Evolutionary conservation across 2,888 invertebrate species (phyloP).

Genomic region (Callinectes sapidus): DNA sequence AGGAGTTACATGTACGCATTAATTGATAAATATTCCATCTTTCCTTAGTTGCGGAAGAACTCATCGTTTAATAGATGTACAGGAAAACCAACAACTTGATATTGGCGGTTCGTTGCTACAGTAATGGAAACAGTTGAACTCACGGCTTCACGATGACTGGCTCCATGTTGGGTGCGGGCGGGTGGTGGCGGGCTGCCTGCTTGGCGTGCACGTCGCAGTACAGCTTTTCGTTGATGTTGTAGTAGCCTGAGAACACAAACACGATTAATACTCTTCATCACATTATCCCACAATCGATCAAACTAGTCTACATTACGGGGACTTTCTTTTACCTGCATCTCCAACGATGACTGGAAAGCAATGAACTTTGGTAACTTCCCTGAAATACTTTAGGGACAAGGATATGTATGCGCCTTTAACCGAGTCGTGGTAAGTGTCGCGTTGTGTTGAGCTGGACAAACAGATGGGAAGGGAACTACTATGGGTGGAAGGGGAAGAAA

Average conservation of each 20-base stretch:
- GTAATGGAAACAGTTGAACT: constrained; percentile 46
- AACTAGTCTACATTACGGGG: not conserved
- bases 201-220: constrained; percentile 96
- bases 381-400: not conserved
- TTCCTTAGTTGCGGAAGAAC: not conserved
- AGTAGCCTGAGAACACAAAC: constrained; percentile 82
- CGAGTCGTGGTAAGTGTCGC: not conserved
- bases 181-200: constrained; percentile 71
- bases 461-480: not conserved
- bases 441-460: not conserved
- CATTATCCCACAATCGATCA: not conserved
- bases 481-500: not conserved
- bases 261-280: not conserved
- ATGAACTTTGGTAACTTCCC: not conserved
- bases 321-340: not conserved
- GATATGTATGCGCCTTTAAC: not conserved
- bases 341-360: constrained; percentile 20
- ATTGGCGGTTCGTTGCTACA: not conserved
- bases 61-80: not conserved
- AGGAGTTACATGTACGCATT: too few relatives aligned
- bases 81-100: not conserved
- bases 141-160: constrained; percentile 71
- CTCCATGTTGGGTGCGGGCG: constrained; percentile 72
- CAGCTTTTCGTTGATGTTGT: constrained; percentile 95
- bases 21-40: not conserved